Percentiles rank a stretch among this genome's conserved stretches.
Evolutionary conservation across 2,113 vertebrate species (phyloP).

Genomic region (Chloropsis cyanopogon): DNA sequence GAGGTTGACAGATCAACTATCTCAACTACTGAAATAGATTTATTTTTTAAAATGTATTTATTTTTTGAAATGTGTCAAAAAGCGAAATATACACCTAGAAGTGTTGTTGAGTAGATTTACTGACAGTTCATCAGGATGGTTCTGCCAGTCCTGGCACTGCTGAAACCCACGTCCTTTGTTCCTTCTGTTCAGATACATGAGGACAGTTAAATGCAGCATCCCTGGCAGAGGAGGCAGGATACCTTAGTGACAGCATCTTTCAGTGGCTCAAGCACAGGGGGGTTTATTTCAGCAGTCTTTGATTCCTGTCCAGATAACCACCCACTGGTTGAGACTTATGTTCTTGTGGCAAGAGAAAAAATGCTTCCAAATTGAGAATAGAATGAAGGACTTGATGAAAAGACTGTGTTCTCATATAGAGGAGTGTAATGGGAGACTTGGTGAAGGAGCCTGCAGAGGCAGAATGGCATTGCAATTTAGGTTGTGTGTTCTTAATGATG

Average conservation of each 20-base stretch:
- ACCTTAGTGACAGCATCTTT: not conserved
- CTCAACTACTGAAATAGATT: not conserved
- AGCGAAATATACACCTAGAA: not conserved
- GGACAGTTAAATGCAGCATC: not conserved
- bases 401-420: not conserved
- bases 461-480: not conserved
- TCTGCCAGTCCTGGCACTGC: not conserved
- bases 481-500: not conserved
- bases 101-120: not conserved
- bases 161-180: not conserved
- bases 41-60: not conserved
- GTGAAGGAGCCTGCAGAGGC: not conserved
- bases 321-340: not conserved
- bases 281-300: not conserved
- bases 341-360: not conserved
- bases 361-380: not conserved
- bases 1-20: not conserved
- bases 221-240: not conserved
- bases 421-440: not conserved
- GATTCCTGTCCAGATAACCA: not conserved
- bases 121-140: not conserved
- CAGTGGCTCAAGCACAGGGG: not conserved
- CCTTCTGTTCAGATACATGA: not conserved
- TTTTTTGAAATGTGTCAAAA: not conserved
- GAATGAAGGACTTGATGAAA: not conserved